Percentiles rank a stretch among this genome's conserved stretches.
phyloP scores from a whole-genome alignment of 2,797 vertebrate genomes.

The Cyprinodon diabolis region DNA sequence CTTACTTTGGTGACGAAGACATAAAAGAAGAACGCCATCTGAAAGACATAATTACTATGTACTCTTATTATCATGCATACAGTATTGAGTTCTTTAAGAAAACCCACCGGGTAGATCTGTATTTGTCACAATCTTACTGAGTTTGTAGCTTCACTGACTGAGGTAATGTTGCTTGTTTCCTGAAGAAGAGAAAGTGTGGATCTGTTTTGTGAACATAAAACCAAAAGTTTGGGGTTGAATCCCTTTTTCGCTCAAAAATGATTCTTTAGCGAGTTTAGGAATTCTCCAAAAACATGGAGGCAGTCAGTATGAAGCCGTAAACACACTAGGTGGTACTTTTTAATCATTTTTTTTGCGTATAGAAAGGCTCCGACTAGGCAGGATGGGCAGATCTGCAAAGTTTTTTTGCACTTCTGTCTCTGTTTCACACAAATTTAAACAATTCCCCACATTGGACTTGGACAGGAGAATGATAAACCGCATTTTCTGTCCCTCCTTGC shows the following conservation, averaged over 20 bases:
- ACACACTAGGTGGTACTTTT: too few species aligned
- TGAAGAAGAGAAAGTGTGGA: constrained; percentile 58
- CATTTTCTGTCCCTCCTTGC: too few species aligned
- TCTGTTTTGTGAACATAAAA: constrained; percentile 31
- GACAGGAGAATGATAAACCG: too few species aligned
- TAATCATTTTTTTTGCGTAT: too few species aligned
- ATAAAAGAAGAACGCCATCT: constrained; percentile 23
- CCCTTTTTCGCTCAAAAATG: constrained; percentile 11
- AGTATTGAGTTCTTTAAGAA: constrained; percentile 40
- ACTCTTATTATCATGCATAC: constrained; percentile 59
- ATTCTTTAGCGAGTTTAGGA: background rate
- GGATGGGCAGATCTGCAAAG: too few species aligned
- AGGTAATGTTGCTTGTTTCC: constrained; percentile 76
- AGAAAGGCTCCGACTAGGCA: too few species aligned
- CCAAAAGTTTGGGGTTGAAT: constrained; percentile 36
- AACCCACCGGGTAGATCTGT: constrained; percentile 37
- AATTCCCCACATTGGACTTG: too few species aligned
- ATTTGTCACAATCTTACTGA: constrained; percentile 55
- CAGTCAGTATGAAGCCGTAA: background rate
- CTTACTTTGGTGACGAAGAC: constrained; percentile 50
- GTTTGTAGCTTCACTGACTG: constrained; percentile 68
- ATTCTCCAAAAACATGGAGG: background rate
- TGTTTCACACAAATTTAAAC: too few species aligned
- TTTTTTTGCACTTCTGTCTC: too few species aligned
- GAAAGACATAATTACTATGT: constrained; percentile 43